Base-by-base conservation (phyloP, 2,888 invertebrate genomes). In the Magallana nippona region DNA sequence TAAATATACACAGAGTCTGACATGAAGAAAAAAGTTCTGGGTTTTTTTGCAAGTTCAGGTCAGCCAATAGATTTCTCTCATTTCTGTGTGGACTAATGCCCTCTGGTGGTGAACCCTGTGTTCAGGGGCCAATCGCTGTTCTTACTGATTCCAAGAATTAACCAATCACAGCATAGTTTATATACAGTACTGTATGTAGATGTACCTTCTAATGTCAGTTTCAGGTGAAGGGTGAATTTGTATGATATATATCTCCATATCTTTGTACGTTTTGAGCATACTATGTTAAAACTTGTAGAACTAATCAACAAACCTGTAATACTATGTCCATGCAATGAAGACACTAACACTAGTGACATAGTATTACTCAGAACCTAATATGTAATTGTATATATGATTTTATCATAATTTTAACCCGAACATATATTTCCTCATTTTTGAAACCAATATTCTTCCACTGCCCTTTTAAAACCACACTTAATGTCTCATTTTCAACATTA, bases 51-150 rank as follows among this genome's bases (percentile, higher is more conserved):
- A 71, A 71, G 71, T 71, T 71, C 71, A 71, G 71, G 71, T 71
- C 71, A 71, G 71, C 71, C 71, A 71, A 71, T 71, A 71, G 71
- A 71, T 71, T 71, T 71, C 71, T 71, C 71, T 71, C 71, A 71
- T 71, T 71, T 71, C 71, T 71, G 71, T 71, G 71, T 71, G 71
- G 32, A 71, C 71, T 71, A 71, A 71, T 71, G 71, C 27, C 71
- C 71, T 71, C 71, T 71, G 27, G 71, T 71, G 27, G 71, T 71
- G 71, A 71, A 27, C 71, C 71, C 71, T 71, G 27, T 32, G 71
- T 22, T 71, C 32, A 71, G 71, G 71, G 71, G 71, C 27, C 22
- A 27, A 71, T 63, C 63, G 32, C 71, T 27, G 27, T 71, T 71
- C 71, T 19, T 71, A 71, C 71, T 71, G 22, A 71, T 71, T 71